These are phyloP conservation scores for Myotis brandtii DNA, from an alignment of 2,113 vertebrate species.

Conservation along the genomic window DNA sequence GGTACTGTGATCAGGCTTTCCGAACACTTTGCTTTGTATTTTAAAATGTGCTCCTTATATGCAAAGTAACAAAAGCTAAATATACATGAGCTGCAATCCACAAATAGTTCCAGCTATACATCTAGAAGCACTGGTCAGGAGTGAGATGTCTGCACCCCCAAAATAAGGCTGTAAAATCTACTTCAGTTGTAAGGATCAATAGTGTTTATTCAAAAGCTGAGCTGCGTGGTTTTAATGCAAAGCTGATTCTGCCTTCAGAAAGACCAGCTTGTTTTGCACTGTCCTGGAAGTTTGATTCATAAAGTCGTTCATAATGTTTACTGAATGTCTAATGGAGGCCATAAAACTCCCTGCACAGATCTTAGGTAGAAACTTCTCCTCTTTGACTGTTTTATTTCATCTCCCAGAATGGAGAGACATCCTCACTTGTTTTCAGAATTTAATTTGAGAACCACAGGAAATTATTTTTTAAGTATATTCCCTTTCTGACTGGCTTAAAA, in stretches of 20 bases:
- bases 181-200: neutral
- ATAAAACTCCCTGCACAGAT: neutral
- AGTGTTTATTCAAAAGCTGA: neutral
- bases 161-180: neutral
- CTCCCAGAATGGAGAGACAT: neutral
- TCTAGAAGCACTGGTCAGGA: neutral
- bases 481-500: neutral
- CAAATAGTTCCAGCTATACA: neutral
- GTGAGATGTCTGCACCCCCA: neutral
- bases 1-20: neutral
- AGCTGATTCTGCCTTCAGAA: neutral
- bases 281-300: neutral
- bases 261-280: neutral
- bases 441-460: neutral
- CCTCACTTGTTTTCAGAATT: conserved; percentile 9
- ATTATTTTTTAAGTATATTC: neutral
- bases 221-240: neutral
- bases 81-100: neutral
- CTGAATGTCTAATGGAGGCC: neutral
- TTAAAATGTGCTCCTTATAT: conserved; percentile 20
- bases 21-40: conserved; percentile 29
- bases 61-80: neutral
- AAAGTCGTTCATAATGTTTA: conserved; percentile 11
- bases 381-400: neutral
- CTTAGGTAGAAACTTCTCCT: neutral